Conservation (phyloP, 2,888 invertebrate genomes). For the Machimus rusticus region DNA sequence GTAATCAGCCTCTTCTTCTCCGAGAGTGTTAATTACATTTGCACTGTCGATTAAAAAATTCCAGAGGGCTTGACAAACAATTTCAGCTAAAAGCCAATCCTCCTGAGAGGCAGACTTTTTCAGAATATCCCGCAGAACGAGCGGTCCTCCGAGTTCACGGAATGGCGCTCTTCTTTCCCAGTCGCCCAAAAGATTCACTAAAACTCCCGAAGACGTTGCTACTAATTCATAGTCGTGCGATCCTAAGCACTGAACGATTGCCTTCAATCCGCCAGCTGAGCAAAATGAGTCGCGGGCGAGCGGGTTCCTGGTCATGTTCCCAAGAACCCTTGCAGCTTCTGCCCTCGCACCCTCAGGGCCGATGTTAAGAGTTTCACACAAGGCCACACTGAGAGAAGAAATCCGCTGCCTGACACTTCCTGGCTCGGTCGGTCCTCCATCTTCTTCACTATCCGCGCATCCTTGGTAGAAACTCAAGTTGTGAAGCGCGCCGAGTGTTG, state of each 20-base stretch:
- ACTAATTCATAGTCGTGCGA: slow-evolving; percentile 73
- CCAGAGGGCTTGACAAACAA: slow-evolving; percentile 80
- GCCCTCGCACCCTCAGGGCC: slow-evolving; percentile 60
- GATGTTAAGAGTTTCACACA: slow-evolving; percentile 55
- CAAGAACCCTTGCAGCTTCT: slow-evolving; percentile 82
- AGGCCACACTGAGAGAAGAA: slow-evolving; percentile 51
- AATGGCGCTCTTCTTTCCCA: slow-evolving; percentile 67
- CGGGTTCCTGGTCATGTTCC: slow-evolving; percentile 79
- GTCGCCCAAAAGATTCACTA: slow-evolving; percentile 79
- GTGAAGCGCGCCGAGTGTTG: slow-evolving; percentile 82
- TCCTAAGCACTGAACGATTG: slow-evolving; percentile 68
- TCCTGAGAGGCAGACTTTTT: slow-evolving; percentile 66
- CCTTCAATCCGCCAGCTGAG: slow-evolving; percentile 70
- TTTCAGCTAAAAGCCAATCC: slow-evolving; percentile 74
- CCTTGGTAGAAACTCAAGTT: slow-evolving; percentile 80
- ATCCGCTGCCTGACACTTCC: slow-evolving; percentile 1
- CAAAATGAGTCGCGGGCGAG: slow-evolving; percentile 72
- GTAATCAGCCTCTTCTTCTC: slow-evolving; percentile 65
- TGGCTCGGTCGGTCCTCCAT: slow-evolving; percentile 46
- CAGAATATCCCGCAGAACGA: slow-evolving; percentile 66
- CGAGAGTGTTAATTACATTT: slow-evolving; percentile 64
- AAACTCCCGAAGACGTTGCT: slow-evolving; percentile 80
- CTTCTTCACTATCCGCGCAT: slow-evolving; percentile 62
- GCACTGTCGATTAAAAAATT: slow-evolving; percentile 70
- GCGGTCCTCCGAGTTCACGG: slow-evolving; percentile 65